These are phyloP conservation scores for Colaptes auratus DNA, from an alignment of 2,113 vertebrate species.

Conservation along the genomic window DNA sequence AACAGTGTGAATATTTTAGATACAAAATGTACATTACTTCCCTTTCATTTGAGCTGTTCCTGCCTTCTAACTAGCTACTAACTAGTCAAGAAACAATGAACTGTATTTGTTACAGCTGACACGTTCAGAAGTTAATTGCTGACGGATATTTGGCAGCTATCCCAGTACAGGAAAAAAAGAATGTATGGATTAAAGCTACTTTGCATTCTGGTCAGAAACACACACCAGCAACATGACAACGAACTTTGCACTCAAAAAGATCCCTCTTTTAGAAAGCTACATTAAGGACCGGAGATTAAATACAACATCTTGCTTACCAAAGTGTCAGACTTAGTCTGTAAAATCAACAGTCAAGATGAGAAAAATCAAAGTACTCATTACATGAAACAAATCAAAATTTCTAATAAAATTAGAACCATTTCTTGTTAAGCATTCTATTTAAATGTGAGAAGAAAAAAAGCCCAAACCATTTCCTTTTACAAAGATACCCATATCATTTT, in stretches of 20 bases:
- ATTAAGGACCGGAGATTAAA: constrained; percentile 42
- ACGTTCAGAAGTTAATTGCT: constrained; percentile 74
- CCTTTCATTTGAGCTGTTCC: constrained; percentile 15
- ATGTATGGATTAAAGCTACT: constrained; percentile 80
- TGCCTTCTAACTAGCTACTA: constrained; percentile 46
- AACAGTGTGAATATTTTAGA: not conserved
- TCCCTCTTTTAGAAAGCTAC: constrained; percentile 57
- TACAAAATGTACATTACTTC: not conserved
- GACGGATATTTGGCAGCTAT: constrained; percentile 71
- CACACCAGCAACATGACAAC: constrained; percentile 74
- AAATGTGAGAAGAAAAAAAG: fast-evolving
- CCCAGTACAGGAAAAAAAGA: constrained; percentile 75
- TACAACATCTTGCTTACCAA: constrained; percentile 36
- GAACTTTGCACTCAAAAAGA: constrained; percentile 73
- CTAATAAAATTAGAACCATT: not conserved
- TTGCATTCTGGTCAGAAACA: constrained; percentile 77
- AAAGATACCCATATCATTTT: not conserved
- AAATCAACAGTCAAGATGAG: not conserved
- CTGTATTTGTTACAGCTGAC: constrained; percentile 70
- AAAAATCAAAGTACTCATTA: not conserved
- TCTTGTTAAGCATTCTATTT: not conserved
- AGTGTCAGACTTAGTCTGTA: not conserved
- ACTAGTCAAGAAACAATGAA: constrained; percentile 53
- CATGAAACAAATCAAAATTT: not conserved
- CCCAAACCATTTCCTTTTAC: not conserved